Conservation (phyloP, 2,888 invertebrate genomes). For the Eristalis intricaria region DNA sequence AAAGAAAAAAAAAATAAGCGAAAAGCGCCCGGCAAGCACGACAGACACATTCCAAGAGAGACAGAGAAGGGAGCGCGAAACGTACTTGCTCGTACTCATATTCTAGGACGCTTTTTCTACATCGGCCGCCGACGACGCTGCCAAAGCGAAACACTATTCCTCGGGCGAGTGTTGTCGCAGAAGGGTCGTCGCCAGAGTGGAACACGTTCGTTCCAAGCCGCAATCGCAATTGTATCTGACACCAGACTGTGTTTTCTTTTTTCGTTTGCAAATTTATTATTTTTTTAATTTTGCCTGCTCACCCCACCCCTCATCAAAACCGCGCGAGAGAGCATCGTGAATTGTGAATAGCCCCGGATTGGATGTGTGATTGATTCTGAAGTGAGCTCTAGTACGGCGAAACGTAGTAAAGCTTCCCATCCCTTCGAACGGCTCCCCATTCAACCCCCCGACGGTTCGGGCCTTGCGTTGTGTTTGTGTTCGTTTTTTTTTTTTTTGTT, state of each 20-base stretch:
- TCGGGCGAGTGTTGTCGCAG: slow-evolving; percentile 79
- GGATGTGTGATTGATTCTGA: neutral
- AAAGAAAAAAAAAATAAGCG: slow-evolving; percentile 9
- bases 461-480: slow-evolving; percentile 51
- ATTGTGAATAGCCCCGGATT: neutral
- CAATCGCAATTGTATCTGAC: neutral
- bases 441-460: neutral
- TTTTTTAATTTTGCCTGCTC: neutral
- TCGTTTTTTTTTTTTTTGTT: slow-evolving; percentile 9
- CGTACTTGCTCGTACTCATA: slow-evolving; percentile 34
- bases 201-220: slow-evolving; percentile 5
- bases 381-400: slow-evolving; percentile 18
- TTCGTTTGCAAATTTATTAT: neutral
- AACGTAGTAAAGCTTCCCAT: slow-evolving; percentile 52
- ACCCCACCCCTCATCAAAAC: no score
- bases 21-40: slow-evolving; percentile 14
- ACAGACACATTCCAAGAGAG: slow-evolving; percentile 64
- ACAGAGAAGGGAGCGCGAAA: slow-evolving; percentile 50
- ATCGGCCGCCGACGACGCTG: slow-evolving; percentile 11
- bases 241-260: neutral
- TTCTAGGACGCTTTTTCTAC: slow-evolving; percentile 62
- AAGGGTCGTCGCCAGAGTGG: slow-evolving; percentile 74
- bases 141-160: slow-evolving; percentile 74
- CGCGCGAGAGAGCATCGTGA: neutral
- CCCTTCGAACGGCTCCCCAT: slow-evolving; percentile 19